Percentiles rank a stretch among this genome's conserved stretches.
phyloP scores from a whole-genome alignment of 2,113 vertebrate genomes.

The Vidua chalybeata region DNA sequence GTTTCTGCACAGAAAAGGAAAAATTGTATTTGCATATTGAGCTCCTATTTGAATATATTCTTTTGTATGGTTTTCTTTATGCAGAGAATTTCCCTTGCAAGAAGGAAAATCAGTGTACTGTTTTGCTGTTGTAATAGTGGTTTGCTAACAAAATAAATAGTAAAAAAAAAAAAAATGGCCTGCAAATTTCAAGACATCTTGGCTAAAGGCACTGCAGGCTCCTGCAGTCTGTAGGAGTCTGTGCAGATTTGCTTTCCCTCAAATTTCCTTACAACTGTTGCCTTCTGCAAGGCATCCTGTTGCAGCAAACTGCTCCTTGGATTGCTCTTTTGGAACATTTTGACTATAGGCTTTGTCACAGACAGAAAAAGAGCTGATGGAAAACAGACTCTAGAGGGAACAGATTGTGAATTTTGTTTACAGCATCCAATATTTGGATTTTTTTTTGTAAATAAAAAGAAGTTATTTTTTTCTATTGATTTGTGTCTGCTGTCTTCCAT shows the following conservation, averaged over 20 bases:
- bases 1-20: conserved; percentile 63
- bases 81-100: conserved; percentile 70
- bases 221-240: conserved; percentile 71
- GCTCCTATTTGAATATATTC: conserved; percentile 72
- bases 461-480: conserved; percentile 88
- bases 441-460: conserved; percentile 88
- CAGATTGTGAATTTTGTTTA: conserved; percentile 90
- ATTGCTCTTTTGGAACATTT: conserved; percentile 75
- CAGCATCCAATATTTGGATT: conserved; percentile 90
- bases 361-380: conserved; percentile 75
- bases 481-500: conserved; percentile 74
- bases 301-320: conserved; percentile 74
- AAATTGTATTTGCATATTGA: conserved; percentile 72
- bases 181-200: conserved; percentile 66
- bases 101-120: conserved; percentile 67
- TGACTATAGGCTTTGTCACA: conserved; percentile 73
- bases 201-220: conserved; percentile 51
- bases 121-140: conserved; percentile 72
- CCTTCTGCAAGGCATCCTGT: conserved; percentile 72
- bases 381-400: conserved; percentile 78
- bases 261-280: conserved; percentile 68
- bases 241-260: conserved; percentile 69
- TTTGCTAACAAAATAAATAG: conserved; percentile 71
- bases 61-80: conserved; percentile 70
- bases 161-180: conserved; percentile 45